phyloP scores from a whole-genome alignment of 1,140 invertebrate genomes.

The Anastrepha ludens region DNA sequence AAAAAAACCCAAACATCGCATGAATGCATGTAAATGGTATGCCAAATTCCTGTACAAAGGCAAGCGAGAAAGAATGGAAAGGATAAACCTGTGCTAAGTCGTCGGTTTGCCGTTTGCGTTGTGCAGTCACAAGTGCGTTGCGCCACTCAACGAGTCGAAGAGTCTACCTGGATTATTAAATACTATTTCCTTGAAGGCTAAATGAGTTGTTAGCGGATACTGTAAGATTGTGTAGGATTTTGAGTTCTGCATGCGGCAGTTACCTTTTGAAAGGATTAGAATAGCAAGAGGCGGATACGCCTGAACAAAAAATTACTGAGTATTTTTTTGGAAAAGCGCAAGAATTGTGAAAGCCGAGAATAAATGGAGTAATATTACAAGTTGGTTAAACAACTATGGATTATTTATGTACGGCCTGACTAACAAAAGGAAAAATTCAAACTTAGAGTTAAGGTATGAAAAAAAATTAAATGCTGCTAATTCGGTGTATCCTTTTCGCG shows the following conservation, averaged over 20 bases:
- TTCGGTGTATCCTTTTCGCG: too few species aligned
- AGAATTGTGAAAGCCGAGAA: background rate
- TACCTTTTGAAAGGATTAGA: constrained; percentile 8
- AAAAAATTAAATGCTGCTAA: too few species aligned
- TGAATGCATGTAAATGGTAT: too few species aligned
- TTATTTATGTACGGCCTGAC: too few species aligned
- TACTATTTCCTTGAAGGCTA: background rate
- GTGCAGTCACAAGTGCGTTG: background rate
- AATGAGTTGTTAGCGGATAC: background rate
- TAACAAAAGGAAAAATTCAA: too few species aligned
- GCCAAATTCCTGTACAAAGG: too few species aligned
- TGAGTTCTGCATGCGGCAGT: background rate
- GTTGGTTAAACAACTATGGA: background rate
- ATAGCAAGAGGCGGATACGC: background rate
- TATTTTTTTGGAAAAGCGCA: background rate
- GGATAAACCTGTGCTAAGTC: background rate
- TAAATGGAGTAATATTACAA: background rate
- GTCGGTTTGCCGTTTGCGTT: background rate
- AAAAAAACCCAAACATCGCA: too few species aligned
- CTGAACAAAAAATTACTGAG: background rate
- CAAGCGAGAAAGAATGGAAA: background rate
- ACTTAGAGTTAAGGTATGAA: too few species aligned
- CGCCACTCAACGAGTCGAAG: background rate
- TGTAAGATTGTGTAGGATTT: background rate
- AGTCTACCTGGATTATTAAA: background rate